These are phyloP conservation scores for Pteria penguin DNA, from an alignment of 2,888 invertebrate species.

Conservation along the genomic window DNA sequence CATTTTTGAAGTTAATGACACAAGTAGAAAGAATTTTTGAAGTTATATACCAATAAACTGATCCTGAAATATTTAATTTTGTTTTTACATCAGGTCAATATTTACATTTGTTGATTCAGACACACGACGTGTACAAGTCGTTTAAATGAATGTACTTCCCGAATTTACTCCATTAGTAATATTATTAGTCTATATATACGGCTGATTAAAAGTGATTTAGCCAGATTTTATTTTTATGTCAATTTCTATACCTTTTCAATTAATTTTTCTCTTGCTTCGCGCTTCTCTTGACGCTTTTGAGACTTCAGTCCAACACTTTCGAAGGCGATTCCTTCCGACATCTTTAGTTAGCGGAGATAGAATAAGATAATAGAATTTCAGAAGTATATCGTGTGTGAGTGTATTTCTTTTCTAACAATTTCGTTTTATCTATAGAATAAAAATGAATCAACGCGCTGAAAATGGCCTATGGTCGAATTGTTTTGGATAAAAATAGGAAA, in stretches of 20 bases:
- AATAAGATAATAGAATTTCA: too few species aligned
- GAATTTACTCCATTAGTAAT: too few species aligned
- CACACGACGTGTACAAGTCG: neutral
- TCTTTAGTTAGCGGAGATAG: slow-evolving; percentile 17
- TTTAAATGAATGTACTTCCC: neutral
- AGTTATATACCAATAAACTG: too few species aligned
- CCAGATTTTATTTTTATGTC: neutral
- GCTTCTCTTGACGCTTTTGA: slow-evolving; percentile 59
- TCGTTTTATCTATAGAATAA: too few species aligned
- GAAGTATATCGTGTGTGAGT: too few species aligned
- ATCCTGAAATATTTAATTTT: neutral
- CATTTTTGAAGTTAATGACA: too few species aligned
- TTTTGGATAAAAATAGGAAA: too few species aligned
- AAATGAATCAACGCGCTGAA: too few species aligned
- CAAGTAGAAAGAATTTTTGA: too few species aligned
- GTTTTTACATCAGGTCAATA: neutral
- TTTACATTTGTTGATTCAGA: neutral
- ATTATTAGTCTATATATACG: too few species aligned
- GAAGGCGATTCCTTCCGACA: slow-evolving; percentile 52
- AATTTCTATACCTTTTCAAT: slow-evolving; percentile 61
- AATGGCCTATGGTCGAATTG: too few species aligned
- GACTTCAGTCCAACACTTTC: slow-evolving; percentile 61
- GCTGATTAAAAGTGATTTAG: neutral
- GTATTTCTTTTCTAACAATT: too few species aligned
- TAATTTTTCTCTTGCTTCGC: slow-evolving; percentile 58